Evolutionary conservation across 2,888 invertebrate species (phyloP), one percentile per base, ranked within the genome.

Genomic region (Phengaris arion): DNA sequence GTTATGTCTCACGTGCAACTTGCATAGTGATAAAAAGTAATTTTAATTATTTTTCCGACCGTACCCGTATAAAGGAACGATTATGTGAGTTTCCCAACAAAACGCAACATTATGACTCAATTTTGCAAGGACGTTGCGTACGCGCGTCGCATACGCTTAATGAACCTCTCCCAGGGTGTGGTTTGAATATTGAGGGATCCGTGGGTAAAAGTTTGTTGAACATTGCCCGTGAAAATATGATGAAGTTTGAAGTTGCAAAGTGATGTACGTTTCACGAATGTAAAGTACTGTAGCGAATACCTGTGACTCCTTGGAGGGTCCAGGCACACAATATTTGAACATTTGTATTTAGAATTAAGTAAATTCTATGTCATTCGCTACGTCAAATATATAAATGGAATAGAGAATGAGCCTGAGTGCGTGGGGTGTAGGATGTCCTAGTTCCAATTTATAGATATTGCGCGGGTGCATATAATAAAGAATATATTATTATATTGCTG

Each of bases 101-200:
- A 75, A 75, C 57, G 57, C 69, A 75, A 75, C 74, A 48, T 59
- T 45, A 46, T 69, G 68, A 55, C 48, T 75, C 55, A 75, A 75
- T 68, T 55, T 55, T 55, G 75, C 75, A 75, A 75, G 69, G 75
- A 75, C 75, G 69, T 48, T 46, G 54, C 57, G 69, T 15, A 46
- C 46, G 55, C 13, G 74, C 48, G 13, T 35, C 69, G 75, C 69
- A 75, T 75, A 75, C 10, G 4, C 15, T 22, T 51, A 74, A 15
- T 8, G 57, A 35, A 57, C 57, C 10, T 35, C 15, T 22, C 64
- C 64, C 64, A 35, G 35, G 64, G 64, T 64, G 48, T 51, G 69
- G 9, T 70, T 15, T 48, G 70, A 70, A 51, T 70, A 70, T 70
- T 51, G 51, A 70, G 51, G 70, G 15, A 8, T 6, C 9, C 48